These are phyloP conservation scores for Nannobrachium achirus DNA, from an alignment of 2,113 vertebrate species.

Conservation along the genomic window DNA sequence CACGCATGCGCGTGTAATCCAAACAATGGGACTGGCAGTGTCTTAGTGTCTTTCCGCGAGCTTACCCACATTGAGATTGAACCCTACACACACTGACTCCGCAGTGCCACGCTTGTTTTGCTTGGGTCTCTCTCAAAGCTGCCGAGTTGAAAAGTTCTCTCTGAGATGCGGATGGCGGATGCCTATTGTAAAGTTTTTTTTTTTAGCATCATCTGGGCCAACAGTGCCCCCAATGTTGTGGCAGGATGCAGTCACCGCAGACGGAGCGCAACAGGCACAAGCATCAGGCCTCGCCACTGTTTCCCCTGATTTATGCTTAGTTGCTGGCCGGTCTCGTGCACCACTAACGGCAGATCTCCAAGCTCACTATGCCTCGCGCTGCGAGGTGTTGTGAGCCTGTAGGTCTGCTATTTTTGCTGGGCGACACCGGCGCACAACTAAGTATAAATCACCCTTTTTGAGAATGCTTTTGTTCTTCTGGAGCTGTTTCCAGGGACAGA, in stretches of 20 bases:
- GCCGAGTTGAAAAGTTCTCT: constrained; percentile 60
- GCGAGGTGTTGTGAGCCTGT: too few species aligned
- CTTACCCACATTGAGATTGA: constrained; percentile 56
- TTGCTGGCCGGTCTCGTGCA: too few species aligned
- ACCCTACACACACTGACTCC: constrained; percentile 50
- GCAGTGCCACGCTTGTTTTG: constrained; percentile 42
- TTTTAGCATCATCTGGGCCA: constrained; percentile 20
- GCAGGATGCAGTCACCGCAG: constrained; percentile 43
- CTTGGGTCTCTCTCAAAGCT: constrained; percentile 37
- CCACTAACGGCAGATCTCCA: too few species aligned
- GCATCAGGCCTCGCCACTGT: constrained; percentile 57
- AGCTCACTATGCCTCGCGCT: too few species aligned
- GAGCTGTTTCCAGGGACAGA: constrained; percentile 61
- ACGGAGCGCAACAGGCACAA: constrained; percentile 40
- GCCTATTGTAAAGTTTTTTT: constrained; percentile 44
- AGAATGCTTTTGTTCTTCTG: constrained; percentile 69
- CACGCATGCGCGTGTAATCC: constrained; percentile 21
- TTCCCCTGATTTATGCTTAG: too few species aligned
- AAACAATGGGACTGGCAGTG: constrained; percentile 46
- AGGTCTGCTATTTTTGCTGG: too few species aligned
- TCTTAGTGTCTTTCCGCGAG: constrained; percentile 50
- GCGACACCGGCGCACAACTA: too few species aligned
- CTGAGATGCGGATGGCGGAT: constrained; percentile 20
- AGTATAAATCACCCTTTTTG: constrained; percentile 24
- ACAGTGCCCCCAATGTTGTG: constrained; percentile 32